Conservation (phyloP, 2,113 vertebrate genomes). For the Protobothrops mucrosquamatus region DNA sequence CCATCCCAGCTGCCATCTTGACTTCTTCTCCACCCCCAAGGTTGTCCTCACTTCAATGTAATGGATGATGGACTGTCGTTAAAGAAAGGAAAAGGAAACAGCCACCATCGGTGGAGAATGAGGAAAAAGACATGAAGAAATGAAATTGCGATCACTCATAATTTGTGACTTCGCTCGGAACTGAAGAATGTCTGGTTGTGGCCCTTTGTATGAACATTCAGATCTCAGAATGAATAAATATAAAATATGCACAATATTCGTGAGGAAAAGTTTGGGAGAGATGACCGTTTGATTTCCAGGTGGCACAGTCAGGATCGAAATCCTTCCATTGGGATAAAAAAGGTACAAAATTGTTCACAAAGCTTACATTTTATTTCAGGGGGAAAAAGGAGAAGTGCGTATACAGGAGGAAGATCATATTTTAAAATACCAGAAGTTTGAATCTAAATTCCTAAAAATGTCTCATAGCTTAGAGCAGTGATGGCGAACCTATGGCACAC, state of each 20-base stretch:
- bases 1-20: neutral
- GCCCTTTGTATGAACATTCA: neutral
- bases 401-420: neutral
- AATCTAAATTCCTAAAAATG: neutral
- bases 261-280: neutral
- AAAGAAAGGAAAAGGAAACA: neutral
- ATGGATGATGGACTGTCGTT: neutral
- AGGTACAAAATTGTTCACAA: neutral
- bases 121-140: neutral
- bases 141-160: too few relatives aligned
- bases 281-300: neutral
- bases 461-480: neutral
- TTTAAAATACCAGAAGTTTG: neutral
- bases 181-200: neutral
- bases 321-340: neutral
- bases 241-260: neutral
- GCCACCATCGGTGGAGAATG: neutral
- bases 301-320: neutral
- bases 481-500: too few relatives aligned
- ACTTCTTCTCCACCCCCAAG: neutral
- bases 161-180: too few relatives aligned
- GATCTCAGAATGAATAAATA: neutral
- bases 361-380: neutral
- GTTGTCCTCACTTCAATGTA: neutral
- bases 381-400: neutral